These are phyloP conservation scores for Xylocopa sonorina DNA, from an alignment of 1,140 invertebrate genomes.

Conservation along the genomic window DNA sequence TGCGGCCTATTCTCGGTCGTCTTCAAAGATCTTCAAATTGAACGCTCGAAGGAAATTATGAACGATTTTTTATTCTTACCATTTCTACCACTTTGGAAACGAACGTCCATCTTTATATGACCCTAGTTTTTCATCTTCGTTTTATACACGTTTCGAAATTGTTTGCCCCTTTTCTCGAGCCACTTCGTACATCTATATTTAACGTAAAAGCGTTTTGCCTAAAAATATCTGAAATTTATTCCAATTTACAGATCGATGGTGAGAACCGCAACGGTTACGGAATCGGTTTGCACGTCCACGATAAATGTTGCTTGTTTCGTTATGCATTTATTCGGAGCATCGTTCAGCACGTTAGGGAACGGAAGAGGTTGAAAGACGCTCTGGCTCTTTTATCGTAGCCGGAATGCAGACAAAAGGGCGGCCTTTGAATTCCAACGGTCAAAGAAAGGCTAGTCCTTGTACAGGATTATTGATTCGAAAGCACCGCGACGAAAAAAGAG, in stretches of 20 bases:
- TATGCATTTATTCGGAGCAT: background rate
- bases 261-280: background rate
- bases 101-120: too few species aligned
- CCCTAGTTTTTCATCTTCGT: too few species aligned
- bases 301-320: background rate
- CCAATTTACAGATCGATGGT: background rate
- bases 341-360: background rate
- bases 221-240: too few species aligned
- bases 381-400: background rate
- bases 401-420: conserved; percentile 41
- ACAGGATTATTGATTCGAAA: conserved; percentile 45
- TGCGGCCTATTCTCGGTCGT: background rate
- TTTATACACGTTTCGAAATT: too few species aligned
- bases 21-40: background rate
- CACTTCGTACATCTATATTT: too few species aligned
- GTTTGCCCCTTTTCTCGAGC: too few species aligned
- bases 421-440: conserved; percentile 41
- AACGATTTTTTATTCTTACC: background rate
- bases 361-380: background rate
- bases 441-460: conserved; percentile 41
- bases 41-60: background rate
- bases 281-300: background rate
- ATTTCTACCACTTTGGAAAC: too few species aligned
- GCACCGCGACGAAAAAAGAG: conserved; percentile 17
- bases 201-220: too few species aligned